Conservation (phyloP, 1,140 invertebrate genomes). For the Lepidotrigona ventralis region DNA sequence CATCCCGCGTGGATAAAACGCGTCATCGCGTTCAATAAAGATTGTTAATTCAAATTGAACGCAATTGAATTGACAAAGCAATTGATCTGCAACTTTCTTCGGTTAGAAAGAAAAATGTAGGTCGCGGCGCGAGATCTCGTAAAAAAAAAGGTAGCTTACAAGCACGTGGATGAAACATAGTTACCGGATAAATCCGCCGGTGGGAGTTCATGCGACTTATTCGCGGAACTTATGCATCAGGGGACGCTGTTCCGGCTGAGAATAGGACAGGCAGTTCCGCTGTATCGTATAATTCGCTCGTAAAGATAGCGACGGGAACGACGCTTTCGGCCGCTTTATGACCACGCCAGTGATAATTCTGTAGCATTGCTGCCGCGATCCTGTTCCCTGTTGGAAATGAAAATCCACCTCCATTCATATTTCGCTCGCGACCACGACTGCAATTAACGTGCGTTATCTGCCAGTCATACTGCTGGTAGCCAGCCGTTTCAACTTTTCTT, state of each 20-base stretch:
- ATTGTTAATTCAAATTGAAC: neutral
- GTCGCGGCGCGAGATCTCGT: slow-evolving; percentile 3
- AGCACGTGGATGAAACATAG: slow-evolving; percentile 19
- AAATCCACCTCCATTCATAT: neutral
- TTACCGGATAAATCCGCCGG: neutral
- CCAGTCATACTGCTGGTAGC: neutral
- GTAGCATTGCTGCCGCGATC: neutral
- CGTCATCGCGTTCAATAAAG: neutral
- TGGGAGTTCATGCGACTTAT: slow-evolving; percentile 53
- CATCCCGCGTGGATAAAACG: neutral
- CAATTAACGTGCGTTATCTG: slow-evolving; percentile 14
- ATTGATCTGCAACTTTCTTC: neutral
- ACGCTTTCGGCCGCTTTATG: slow-evolving; percentile 48
- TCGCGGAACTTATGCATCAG: slow-evolving; percentile 49
- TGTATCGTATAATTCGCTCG: slow-evolving; percentile 56
- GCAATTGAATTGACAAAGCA: too few relatives aligned
- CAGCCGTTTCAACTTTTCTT: neutral
- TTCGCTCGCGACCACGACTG: neutral
- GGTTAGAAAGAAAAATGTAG: too few relatives aligned
- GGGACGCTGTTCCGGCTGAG: slow-evolving; percentile 37
- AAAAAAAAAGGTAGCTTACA: slow-evolving; percentile 10
- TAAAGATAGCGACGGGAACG: slow-evolving; percentile 46
- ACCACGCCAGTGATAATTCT: slow-evolving; percentile 42
- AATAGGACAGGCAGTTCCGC: slow-evolving; percentile 40
- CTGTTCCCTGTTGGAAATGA: neutral